Conservation (phyloP, 1,140 invertebrate genomes). For the Maconellicoccus hirsutus region DNA sequence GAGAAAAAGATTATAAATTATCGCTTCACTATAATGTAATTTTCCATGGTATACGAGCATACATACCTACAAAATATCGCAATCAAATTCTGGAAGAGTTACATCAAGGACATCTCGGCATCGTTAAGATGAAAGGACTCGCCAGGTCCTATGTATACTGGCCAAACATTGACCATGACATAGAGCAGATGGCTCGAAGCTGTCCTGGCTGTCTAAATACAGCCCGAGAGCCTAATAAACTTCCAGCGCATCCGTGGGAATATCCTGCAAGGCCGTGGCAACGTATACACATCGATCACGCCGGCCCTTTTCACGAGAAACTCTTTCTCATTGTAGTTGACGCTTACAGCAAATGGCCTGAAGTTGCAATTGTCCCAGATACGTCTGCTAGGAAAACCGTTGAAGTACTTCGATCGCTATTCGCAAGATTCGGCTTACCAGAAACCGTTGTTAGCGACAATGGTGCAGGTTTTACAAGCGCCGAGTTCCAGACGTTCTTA, state of each 20-base stretch:
- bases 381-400: conserved; percentile 23
- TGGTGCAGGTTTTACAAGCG: conserved; percentile 29
- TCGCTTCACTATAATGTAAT: neutral
- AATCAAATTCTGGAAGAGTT: too few species aligned
- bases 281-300: conserved; percentile 30
- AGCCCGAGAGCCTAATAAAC: conserved; percentile 27
- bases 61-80: neutral
- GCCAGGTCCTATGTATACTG: conserved; percentile 36
- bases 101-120: conserved; percentile 41
- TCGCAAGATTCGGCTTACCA: conserved; percentile 29
- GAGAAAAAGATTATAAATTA: neutral
- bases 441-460: conserved; percentile 33
- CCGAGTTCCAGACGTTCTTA: conserved; percentile 30
- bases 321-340: conserved; percentile 38
- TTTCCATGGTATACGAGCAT: conserved; percentile 10
- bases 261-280: conserved; percentile 25
- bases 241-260: conserved; percentile 25
- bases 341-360: conserved; percentile 38
- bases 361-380: conserved; percentile 29
- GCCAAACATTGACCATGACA: conserved; percentile 36
- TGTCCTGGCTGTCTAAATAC: conserved; percentile 23
- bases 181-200: conserved; percentile 35
- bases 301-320: conserved; percentile 34
- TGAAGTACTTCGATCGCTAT: conserved; percentile 28
- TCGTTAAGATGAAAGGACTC: conserved; percentile 40